Conservation (phyloP, 2,797 vertebrate species). For the Alcedo atthis region DNA sequence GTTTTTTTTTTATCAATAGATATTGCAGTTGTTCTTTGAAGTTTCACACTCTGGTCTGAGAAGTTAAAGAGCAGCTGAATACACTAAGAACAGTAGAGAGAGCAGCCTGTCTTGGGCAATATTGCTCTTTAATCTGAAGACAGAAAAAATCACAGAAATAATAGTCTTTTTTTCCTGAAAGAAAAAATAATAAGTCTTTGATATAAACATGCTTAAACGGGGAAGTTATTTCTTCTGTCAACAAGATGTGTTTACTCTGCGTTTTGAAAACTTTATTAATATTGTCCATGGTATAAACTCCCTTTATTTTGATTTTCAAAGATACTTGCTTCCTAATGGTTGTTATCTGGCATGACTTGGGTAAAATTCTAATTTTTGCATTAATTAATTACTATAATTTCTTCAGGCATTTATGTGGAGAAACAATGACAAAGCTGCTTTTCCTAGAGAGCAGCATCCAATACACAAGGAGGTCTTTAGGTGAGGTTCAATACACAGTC, state of each 20-base stretch:
- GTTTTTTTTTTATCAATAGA: not conserved
- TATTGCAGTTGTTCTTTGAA: not conserved
- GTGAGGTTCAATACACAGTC: not conserved
- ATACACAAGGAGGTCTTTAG: not conserved
- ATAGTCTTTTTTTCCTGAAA: not conserved
- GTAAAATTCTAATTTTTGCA: not conserved
- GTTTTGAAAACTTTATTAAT: not conserved
- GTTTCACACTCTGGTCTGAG: not conserved
- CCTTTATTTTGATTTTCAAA: not conserved
- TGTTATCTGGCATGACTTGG: not conserved
- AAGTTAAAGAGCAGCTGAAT: not conserved
- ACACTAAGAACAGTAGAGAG: not conserved
- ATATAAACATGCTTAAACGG: not conserved
- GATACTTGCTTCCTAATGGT: not conserved
- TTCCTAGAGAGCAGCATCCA: not conserved
- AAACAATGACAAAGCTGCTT: not conserved
- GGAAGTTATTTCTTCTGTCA: not conserved
- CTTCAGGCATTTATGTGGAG: not conserved
- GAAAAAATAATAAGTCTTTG: not conserved
- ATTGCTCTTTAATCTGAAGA: not conserved
- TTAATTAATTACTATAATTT: not conserved
- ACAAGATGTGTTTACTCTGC: not conserved
- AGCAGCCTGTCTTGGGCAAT: not conserved
- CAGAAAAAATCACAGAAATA: not conserved
- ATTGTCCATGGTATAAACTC: not conserved